These are phyloP conservation scores for Phytoseiulus persimilis DNA, from an alignment of 2,888 invertebrate species.

Conservation along the genomic window DNA sequence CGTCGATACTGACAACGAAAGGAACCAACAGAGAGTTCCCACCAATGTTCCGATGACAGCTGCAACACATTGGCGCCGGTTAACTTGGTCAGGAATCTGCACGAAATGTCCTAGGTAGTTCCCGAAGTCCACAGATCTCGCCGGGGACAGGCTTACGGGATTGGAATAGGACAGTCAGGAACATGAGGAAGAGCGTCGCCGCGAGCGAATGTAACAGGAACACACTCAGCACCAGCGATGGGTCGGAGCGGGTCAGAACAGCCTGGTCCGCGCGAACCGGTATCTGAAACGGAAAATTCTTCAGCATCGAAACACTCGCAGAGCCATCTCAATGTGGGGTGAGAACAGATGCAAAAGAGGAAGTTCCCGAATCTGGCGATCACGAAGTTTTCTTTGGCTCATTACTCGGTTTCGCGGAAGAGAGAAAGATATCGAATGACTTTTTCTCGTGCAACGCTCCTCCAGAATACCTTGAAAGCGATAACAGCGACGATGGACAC, in stretches of 20 bases:
- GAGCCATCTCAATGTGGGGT: too few relatives aligned
- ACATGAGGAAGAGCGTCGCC: constrained; percentile 27
- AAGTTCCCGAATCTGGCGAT: too few relatives aligned
- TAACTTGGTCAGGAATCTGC: not conserved
- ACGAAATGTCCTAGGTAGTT: too few relatives aligned
- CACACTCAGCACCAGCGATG: constrained; percentile 14
- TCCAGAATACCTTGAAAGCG: not conserved
- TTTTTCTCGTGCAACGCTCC: not conserved
- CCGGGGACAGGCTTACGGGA: not conserved
- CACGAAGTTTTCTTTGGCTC: too few relatives aligned
- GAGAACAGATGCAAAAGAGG: too few relatives aligned
- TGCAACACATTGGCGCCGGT: not conserved
- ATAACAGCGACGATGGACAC: constrained; percentile 41
- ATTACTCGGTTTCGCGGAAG: too few relatives aligned
- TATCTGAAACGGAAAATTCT: not conserved
- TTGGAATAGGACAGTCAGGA: constrained; percentile 12
- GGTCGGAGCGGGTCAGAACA: constrained; percentile 23
- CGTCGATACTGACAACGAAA: not conserved
- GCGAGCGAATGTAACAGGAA: not conserved
- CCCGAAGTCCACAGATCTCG: too few relatives aligned
- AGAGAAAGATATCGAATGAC: not conserved
- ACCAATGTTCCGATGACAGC: constrained; percentile 31
- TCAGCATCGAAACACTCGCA: too few relatives aligned
- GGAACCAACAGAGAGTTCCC: constrained; percentile 23
- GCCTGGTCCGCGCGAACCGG: not conserved